phyloP scores from a whole-genome alignment of 2,797 vertebrate species.

The Aselliscus stoliczkanus region DNA sequence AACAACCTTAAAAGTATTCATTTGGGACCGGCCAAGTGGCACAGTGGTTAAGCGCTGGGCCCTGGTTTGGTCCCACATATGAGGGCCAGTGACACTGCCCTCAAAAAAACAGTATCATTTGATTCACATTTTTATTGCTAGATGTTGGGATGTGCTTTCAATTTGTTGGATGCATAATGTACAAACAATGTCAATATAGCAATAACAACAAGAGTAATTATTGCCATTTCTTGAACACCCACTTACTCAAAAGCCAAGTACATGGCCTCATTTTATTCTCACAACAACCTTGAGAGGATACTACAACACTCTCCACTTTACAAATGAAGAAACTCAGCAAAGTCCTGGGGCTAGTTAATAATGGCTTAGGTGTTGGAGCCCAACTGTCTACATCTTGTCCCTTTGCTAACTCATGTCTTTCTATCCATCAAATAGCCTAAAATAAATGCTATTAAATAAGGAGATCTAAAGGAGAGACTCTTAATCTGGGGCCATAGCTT shows the following conservation, averaged over 20 bases:
- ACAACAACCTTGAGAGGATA: background rate
- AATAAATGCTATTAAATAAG: background rate
- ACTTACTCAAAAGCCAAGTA: conserved; percentile 1
- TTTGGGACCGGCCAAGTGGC: no score
- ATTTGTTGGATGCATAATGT: background rate
- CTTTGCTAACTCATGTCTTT: background rate
- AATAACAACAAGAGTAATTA: background rate
- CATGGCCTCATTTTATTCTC: conserved; percentile 10
- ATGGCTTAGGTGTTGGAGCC: background rate
- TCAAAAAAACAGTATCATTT: no score
- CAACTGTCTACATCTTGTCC: background rate
- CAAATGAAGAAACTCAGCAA: conserved; percentile 19
- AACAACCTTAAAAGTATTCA: background rate
- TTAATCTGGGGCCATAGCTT: background rate
- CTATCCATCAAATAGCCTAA: conserved; percentile 10
- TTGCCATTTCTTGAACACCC: conserved; percentile 14
- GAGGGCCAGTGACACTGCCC: no score
- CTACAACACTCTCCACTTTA: background rate
- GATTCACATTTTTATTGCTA: conserved; percentile 7
- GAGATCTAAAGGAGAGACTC: background rate
- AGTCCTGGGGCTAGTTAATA: background rate
- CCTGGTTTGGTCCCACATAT: no score
- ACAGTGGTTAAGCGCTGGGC: no score
- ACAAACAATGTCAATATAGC: background rate
- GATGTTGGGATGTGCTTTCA: background rate